A percentile compares a stretch with the other conserved stretches of the same genome.
Conservation (phyloP, 2,113 vertebrate species). For the Scolopax mira region DNA sequence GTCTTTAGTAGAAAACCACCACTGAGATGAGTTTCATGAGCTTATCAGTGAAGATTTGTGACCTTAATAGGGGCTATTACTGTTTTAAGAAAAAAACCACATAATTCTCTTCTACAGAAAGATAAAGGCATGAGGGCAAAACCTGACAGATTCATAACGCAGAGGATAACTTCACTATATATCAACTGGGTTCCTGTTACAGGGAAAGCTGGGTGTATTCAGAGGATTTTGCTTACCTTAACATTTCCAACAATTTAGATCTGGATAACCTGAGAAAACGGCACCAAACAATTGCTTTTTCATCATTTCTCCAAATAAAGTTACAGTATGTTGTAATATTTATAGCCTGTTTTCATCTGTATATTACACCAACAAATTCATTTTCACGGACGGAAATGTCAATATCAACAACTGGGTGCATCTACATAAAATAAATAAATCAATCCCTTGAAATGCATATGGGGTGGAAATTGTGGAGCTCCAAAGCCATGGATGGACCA, state of each 20-base stretch:
- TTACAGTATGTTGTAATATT: not conserved
- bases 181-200: not conserved
- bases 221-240: not conserved
- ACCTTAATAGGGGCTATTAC: not conserved
- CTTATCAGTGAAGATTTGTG: not conserved
- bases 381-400: not conserved
- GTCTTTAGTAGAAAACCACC: not conserved
- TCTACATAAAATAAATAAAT: not conserved
- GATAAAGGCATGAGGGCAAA: not conserved
- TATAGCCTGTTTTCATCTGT: not conserved
- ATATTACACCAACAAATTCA: not conserved
- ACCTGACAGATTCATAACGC: not conserved
- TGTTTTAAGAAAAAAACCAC: not conserved
- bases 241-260: not conserved
- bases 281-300: not conserved
- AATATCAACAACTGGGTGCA: not conserved
- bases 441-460: not conserved
- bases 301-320: not conserved
- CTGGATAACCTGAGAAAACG: not conserved
- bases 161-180: not conserved
- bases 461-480: not conserved
- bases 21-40: not conserved
- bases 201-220: not conserved
- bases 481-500: accelerated
- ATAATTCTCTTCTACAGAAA: not conserved